phyloP scores from a whole-genome alignment of 2,113 vertebrate species.

The Toxotes jaculatrix region DNA sequence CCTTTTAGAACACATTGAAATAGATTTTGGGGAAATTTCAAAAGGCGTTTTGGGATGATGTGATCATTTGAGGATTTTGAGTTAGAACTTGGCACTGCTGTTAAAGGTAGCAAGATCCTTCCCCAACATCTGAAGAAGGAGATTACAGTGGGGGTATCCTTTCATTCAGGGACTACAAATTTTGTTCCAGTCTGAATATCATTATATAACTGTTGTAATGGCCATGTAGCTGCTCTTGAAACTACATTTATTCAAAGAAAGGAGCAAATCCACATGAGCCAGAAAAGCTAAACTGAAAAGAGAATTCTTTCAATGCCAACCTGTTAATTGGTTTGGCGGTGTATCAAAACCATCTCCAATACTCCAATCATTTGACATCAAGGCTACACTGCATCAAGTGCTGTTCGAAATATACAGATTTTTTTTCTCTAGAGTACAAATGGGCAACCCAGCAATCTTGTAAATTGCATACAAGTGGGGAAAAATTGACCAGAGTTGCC shows the following conservation, averaged over 20 bases:
- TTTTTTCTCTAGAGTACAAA: not conserved
- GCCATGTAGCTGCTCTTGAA: constrained; percentile 4
- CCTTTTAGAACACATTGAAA: constrained; percentile 60
- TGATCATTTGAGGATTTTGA: constrained; percentile 49
- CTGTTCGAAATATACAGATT: not conserved
- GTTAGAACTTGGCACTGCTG: constrained; percentile 43
- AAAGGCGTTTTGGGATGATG: constrained; percentile 54
- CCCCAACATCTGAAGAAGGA: constrained; percentile 12
- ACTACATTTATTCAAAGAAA: constrained; percentile 26
- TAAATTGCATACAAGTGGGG: not conserved
- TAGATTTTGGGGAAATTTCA: constrained; percentile 57
- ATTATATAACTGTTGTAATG: constrained; percentile 22
- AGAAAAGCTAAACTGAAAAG: not conserved
- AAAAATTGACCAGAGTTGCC: not conserved
- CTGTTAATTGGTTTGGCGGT: constrained; percentile 15
- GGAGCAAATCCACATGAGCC: constrained; percentile 4
- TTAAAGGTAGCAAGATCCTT: constrained; percentile 32
- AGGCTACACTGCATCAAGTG: not conserved
- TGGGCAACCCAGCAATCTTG: not conserved
- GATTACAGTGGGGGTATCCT: constrained; percentile 35
- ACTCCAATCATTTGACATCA: constrained; percentile 7
- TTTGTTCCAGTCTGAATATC: constrained; percentile 30
- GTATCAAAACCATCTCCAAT: constrained; percentile 12
- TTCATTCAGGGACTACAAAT: constrained; percentile 31
- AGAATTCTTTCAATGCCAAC: not conserved